Evolutionary conservation across 2,113 vertebrate genomes (phyloP), one percentile per base, ranked within the genome.

Genomic region (Seriola aureovittata): DNA sequence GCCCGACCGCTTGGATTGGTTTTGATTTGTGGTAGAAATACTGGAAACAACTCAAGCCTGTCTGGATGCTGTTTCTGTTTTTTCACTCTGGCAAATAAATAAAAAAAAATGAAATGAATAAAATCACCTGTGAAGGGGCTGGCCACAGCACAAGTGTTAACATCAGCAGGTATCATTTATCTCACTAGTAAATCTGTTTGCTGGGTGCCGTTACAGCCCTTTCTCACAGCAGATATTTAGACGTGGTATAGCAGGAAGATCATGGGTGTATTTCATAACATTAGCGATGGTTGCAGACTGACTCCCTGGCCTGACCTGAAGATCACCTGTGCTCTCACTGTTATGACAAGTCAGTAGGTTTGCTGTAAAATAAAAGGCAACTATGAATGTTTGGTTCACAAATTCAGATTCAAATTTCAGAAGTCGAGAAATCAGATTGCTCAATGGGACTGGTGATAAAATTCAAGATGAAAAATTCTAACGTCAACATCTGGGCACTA

Each of bases 21-120:
- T 77, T 84, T 48, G 58, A 81, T 81, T 81, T 75, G 16, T 59
- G 32, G 32, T 7, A 34, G 38, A 76, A 85, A 64, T 48, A 44
- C 38, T 70, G 8, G 62, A 83, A 62, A 54, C 2, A 32, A 19
- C 57, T 75, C 57, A 78, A 65, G 14, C 21, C 6, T 36, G 17
- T 34, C 42, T 48, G 25, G 32, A 48, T 59, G 40, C 12, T 58
- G n/a, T 19, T 71, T 77, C 3, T 50, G 29, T 57, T 71, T 29
- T 75, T 38, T 13, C 8, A 23, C 5, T 10, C 25, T 59, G n/a
- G 16, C 34, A 78, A 54, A 84, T 50, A 3, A 21, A 52, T 21
- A 52, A 21, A 9, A 21, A 21, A 59, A 63, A 65, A 67, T 58
- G 34, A 7, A 32, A 36, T 25, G 9, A 38, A 44, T 32, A 14